Percentiles rank a stretch among this genome's conserved stretches.
These are phyloP conservation scores for Caranx melampygus DNA, from an alignment of 2,113 vertebrate genomes.

Conservation along the genomic window DNA sequence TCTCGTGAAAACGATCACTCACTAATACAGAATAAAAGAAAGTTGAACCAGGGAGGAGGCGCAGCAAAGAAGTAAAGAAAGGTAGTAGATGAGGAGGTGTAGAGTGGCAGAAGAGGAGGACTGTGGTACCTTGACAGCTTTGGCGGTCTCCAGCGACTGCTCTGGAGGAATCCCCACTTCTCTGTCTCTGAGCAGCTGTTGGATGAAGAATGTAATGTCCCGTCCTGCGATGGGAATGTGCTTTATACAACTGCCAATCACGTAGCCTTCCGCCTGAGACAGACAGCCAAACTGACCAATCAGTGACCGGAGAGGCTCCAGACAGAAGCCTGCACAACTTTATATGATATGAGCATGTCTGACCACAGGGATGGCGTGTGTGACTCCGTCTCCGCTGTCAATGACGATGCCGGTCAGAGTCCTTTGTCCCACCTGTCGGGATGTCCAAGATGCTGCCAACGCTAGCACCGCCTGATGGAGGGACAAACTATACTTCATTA, in stretches of 20 bases:
- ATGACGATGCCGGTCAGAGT: conserved; percentile 90
- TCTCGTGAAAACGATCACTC: no score
- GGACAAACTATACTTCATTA: not conserved
- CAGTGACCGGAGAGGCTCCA: conserved; percentile 4
- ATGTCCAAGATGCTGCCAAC: conserved; percentile 91
- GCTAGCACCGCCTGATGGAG: conserved; percentile 86
- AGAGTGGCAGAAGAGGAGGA: not conserved
- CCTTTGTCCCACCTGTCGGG: conserved; percentile 88
- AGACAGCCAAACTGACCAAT: conserved; percentile 27
- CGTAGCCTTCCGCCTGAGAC: conserved; percentile 91
- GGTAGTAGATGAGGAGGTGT: not conserved
- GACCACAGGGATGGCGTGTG: conserved; percentile 92
- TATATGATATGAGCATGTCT: conserved; percentile 32
- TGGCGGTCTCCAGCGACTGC: conserved; percentile 94
- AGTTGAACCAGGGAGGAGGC: no score
- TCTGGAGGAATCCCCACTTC: conserved; percentile 95
- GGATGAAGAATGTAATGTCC: conserved; percentile 95
- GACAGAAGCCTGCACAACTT: not conserved
- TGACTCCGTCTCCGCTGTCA: conserved; percentile 91
- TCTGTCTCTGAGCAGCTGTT: conserved; percentile 91
- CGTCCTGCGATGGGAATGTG: conserved; percentile 94
- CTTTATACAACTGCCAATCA: conserved; percentile 96
- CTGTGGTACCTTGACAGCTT: conserved; percentile 87
- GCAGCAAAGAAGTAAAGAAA: no score
- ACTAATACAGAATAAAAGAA: no score